phyloP scores from a whole-genome alignment of 2,888 invertebrate genomes.

The Orchestes rusci region DNA sequence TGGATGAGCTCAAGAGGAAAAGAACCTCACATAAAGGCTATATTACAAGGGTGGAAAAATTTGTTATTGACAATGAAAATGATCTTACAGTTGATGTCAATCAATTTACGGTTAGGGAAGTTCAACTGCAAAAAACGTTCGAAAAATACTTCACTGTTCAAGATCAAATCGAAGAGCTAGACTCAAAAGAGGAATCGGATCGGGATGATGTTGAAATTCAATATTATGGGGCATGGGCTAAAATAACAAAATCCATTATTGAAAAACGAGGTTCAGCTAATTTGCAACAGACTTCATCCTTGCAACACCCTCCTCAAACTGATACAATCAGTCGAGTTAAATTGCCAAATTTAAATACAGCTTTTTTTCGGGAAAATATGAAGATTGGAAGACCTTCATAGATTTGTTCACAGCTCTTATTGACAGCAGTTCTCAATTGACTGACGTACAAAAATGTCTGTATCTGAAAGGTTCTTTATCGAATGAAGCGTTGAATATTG shows the following conservation, averaged over 20 bases:
- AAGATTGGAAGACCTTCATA: slow-evolving; percentile 5
- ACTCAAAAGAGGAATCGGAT: no score
- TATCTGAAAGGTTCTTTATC: slow-evolving; percentile 17
- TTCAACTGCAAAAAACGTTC: no score
- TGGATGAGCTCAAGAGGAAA: no score
- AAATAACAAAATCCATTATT: slow-evolving; percentile 2
- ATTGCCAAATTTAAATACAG: slow-evolving; percentile 4
- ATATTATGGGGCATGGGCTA: no score
- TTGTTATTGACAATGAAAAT: slow-evolving; percentile 18
- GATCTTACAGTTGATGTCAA: no score
- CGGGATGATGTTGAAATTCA: no score
- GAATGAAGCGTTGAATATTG: slow-evolving; percentile 18
- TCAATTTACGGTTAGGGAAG: no score
- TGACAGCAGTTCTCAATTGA: slow-evolving; percentile 6
- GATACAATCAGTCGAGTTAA: slow-evolving; percentile 2
- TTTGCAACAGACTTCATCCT: slow-evolving; percentile 1
- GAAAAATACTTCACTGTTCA: slow-evolving; percentile 4
- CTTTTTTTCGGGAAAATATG: slow-evolving; percentile 7
- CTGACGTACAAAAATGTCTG: slow-evolving; percentile 20
- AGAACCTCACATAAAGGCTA: no score
- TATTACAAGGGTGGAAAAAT: slow-evolving; percentile 14
- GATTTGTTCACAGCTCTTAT: slow-evolving; percentile 4
- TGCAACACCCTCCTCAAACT: neutral
- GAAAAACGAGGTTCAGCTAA: neutral
- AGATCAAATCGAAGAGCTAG: neutral